A percentile compares a stretch with the other conserved stretches of the same genome.
Evolutionary conservation across 2,113 vertebrate species (phyloP).

Genomic region (Microtus richardsoni): DNA sequence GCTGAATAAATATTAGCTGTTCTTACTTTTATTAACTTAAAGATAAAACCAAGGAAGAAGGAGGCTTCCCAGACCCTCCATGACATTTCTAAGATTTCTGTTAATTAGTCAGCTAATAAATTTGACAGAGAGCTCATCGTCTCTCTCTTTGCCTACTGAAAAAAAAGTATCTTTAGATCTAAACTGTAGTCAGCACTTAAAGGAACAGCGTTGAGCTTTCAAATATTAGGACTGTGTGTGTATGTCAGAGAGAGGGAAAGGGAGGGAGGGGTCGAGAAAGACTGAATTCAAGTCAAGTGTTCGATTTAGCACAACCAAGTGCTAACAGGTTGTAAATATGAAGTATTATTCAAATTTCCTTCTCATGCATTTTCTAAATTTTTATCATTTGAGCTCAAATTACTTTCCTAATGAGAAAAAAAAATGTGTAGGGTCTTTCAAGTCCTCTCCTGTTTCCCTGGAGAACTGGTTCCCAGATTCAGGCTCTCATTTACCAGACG

Average conservation of each 20-base stretch:
- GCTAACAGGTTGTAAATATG: constrained; percentile 10
- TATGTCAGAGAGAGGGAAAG: neutral
- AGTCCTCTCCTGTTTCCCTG: neutral
- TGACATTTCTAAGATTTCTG: constrained; percentile 59
- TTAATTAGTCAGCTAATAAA: constrained; percentile 64
- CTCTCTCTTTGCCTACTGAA: neutral
- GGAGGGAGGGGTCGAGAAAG: neutral
- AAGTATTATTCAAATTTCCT: constrained; percentile 56
- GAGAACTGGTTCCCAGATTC: constrained; percentile 36
- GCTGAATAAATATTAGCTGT: constrained; percentile 67
- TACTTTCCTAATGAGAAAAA: constrained; percentile 29
- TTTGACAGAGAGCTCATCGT: constrained; percentile 28
- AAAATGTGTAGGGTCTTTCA: neutral
- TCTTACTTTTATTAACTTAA: constrained; percentile 54
- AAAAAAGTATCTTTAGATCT: constrained; percentile 24
- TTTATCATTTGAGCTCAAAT: constrained; percentile 51
- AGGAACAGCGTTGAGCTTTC: neutral
- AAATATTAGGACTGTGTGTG: neutral
- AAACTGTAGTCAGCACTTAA: neutral
- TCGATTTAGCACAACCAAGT: constrained; percentile 9
- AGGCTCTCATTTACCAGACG: constrained; percentile 52
- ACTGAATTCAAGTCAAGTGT: neutral
- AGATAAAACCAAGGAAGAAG: constrained; percentile 50
- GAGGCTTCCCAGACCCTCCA: neutral
- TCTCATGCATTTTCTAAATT: constrained; percentile 37